These are phyloP conservation scores for Telenomus remus DNA, from an alignment of 1,140 invertebrate species.

Conservation along the genomic window DNA sequence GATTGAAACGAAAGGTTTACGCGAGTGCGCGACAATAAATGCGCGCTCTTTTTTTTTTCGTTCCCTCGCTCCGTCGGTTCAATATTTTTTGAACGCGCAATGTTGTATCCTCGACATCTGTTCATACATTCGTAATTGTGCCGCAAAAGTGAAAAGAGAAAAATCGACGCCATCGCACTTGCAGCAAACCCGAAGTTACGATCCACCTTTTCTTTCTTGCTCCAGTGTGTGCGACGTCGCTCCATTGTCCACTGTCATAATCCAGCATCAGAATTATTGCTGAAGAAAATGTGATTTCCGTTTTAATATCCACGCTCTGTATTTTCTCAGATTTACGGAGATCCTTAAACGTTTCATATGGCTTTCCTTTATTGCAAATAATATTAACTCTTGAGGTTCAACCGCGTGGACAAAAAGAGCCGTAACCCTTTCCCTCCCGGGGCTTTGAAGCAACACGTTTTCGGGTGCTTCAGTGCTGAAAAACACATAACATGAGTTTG, in stretches of 20 bases:
- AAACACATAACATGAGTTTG: too few species aligned
- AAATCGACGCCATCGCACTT: conserved; percentile 27
- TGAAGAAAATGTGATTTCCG: conserved; percentile 10
- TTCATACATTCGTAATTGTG: conserved; percentile 38
- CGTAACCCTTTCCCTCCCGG: too few species aligned
- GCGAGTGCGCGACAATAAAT: conserved; percentile 24
- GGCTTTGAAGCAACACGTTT: too few species aligned
- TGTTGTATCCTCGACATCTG: conserved; percentile 51
- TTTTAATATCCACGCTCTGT: conserved; percentile 15
- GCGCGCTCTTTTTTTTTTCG: conserved; percentile 10
- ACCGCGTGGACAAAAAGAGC: too few species aligned
- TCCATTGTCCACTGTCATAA: conserved; percentile 25
- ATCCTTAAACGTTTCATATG: background rate
- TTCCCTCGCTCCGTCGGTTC: conserved; percentile 41
- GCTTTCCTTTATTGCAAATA: background rate
- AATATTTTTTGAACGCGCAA: conserved; percentile 30
- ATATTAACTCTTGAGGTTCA: background rate
- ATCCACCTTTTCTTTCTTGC: conserved; percentile 11
- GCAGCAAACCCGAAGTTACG: conserved; percentile 12
- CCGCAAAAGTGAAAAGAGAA: conserved; percentile 17
- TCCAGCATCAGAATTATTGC: conserved; percentile 14
- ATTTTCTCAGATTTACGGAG: background rate
- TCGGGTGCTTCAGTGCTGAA: too few species aligned
- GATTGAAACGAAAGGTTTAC: conserved; percentile 28
- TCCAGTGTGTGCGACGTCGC: conserved; percentile 3